Conservation (phyloP, 2,888 invertebrate genomes). For the Oscheius sp. region DNA sequence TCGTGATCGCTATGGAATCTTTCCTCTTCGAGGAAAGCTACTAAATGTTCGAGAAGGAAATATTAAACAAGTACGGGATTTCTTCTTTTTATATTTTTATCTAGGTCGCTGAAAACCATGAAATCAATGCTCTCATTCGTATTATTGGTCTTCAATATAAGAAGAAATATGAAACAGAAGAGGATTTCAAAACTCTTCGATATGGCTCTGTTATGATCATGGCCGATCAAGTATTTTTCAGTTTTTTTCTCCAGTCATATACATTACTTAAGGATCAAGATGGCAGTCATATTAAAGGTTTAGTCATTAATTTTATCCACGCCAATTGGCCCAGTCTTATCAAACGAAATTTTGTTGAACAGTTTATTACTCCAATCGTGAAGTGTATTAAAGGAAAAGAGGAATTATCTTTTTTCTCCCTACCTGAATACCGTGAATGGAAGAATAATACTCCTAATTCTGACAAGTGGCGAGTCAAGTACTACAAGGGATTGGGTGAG, state of each 20-base stretch:
- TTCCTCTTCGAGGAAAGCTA: slow-evolving; percentile 93
- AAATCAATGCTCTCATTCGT: slow-evolving; percentile 94
- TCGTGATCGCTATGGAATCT: slow-evolving; percentile 81
- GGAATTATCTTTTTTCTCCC: slow-evolving; percentile 87
- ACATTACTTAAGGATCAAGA: slow-evolving; percentile 87
- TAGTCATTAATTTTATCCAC: slow-evolving; percentile 97
- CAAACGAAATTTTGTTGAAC: slow-evolving; percentile 84
- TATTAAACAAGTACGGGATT: slow-evolving; percentile 80
- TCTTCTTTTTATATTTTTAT: slow-evolving; percentile 33
- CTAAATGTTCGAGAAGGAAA: slow-evolving; percentile 96
- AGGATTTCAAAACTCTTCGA: slow-evolving; percentile 87
- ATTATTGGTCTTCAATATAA: slow-evolving; percentile 95
- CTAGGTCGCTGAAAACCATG: slow-evolving; percentile 91
- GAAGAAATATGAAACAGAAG: slow-evolving; percentile 85
- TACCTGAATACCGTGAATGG: slow-evolving; percentile 99
- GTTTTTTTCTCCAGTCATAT: neutral
- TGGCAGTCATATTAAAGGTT: slow-evolving; percentile 97
- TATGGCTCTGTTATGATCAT: slow-evolving; percentile 98
- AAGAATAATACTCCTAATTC: slow-evolving; percentile 86
- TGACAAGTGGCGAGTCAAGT: slow-evolving; percentile 91
- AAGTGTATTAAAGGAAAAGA: slow-evolving; percentile 85
- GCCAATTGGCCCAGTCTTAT: slow-evolving; percentile 96
- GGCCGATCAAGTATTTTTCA: slow-evolving; percentile 88
- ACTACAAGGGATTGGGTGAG: slow-evolving; percentile 88
- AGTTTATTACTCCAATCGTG: slow-evolving; percentile 98